A percentile compares a stretch with the other conserved stretches of the same genome.
phyloP scores from a whole-genome alignment of 1,140 invertebrate genomes.

The Drosophila mauritiana region DNA sequence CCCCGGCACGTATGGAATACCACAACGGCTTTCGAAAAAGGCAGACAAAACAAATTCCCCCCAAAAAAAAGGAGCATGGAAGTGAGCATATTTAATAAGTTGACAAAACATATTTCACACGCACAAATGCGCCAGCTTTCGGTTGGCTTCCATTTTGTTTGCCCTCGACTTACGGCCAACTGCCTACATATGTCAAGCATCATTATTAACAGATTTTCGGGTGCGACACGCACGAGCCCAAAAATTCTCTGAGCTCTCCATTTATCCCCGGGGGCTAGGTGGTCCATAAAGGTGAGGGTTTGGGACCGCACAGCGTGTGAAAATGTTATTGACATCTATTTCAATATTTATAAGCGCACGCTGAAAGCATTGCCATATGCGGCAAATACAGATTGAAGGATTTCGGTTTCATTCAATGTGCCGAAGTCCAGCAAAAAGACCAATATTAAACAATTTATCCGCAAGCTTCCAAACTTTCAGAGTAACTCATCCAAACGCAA shows the following conservation, averaged over 20 bases:
- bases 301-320: conserved; percentile 60
- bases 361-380: conserved; percentile 17
- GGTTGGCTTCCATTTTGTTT: conserved; percentile 55
- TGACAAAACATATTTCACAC: conserved; percentile 82
- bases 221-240: conserved; percentile 64
- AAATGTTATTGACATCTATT: conserved; percentile 79
- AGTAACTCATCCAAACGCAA: conserved; percentile 27
- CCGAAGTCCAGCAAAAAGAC: background rate
- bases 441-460: background rate
- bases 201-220: conserved; percentile 80
- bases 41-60: conserved; percentile 37
- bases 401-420: conserved; percentile 42
- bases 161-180: conserved; percentile 37
- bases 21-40: conserved; percentile 15
- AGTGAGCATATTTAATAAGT: conserved; percentile 81
- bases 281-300: background rate
- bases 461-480: background rate
- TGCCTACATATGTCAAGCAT: conserved; percentile 75
- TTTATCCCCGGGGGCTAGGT: conserved; percentile 25
- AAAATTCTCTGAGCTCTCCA: conserved; percentile 27
- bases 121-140: conserved; percentile 71
- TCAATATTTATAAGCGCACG: conserved; percentile 74
- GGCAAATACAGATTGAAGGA: conserved; percentile 7
- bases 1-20: conserved; percentile 54
- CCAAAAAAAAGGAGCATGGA: conserved; percentile 18